Base-by-base conservation (phyloP, 2,113 vertebrate species). In the Corydoras sp. region DNA sequence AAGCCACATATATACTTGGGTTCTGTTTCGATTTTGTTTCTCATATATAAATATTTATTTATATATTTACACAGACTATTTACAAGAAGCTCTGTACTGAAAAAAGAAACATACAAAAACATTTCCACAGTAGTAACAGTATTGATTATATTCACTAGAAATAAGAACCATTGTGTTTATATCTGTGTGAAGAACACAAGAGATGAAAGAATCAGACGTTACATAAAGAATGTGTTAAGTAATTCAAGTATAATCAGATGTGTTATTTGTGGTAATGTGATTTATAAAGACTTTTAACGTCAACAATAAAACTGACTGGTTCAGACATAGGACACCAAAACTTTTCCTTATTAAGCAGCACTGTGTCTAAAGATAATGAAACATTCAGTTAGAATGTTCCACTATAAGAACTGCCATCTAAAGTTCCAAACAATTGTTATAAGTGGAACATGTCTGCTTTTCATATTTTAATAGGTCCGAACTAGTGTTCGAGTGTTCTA, bases 211-310 rank as follows among this genome's bases (percentile, higher is more conserved):
- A 24, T 24, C 18, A 24, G 18, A 79, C 61, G 30, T 53, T 12
- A 62, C 48, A 73, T 58, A 68, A 79, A 61, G 59, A 77, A 69
- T 62, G 72, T 66, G 63, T 81, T 79, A 83, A 84, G 81, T 83
- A 81, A 84, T 88, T 87, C 86, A 89, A 88, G 83, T 86, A 83
- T 83, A 82, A 82, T 75, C 77, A 76, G 85, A 77, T 83, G 81
- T 84, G 81, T 81, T 64, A 63, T 18, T 65, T 81, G 80, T 84
- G 77, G 81, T 77, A 80, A 71, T n/a, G 50, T 68, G 73, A 68
- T 73, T 58, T 6, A 54, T 70, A 62, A 65, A 32, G 69, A 60
- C 18, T 60, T 73, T 48, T 55, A 43, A 69, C 14, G 15, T 24
- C 18, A 24, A 24, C 18, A 55, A 58, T 10, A 29, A 62, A 66